Base-by-base conservation (phyloP, 2,113 vertebrate genomes). In the Shinisaurus crocodilurus region DNA sequence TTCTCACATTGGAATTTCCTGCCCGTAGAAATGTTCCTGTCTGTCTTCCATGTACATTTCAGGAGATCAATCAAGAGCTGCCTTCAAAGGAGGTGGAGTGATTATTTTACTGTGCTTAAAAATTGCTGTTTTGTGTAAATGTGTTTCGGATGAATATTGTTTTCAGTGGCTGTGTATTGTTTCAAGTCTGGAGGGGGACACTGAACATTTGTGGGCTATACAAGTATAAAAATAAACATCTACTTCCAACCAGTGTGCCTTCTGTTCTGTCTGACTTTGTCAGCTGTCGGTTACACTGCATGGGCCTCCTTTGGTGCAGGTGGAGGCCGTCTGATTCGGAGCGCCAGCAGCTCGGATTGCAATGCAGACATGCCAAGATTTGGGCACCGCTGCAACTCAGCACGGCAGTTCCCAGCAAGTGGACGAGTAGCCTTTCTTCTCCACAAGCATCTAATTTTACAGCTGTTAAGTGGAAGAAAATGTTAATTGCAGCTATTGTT, bases 401-500 rank as follows among this genome's bases (percentile, higher is more conserved):
- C 18, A 1, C 1, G n/a, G 32, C 0, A 1, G 76, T 5, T 81
- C 18, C 87, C n/a, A 15, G 87, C 40, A 80, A 54, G 81, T 23
- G 34, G 80, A n/a, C 43, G 5, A 25, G 80, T 27, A 1, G 15
- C 6, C 74, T 32, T 70, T 57, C 83, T 85, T 85, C 83, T 86
- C 83, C 3, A 23, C 82, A 25, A 40, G 63, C 40, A 45, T 40
- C 83, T 86, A 43, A 80, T 90, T 90, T 40, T 85, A 34, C 82
- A 90, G 60, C 82, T 79, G 82, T 67, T 54, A 15, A 57, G n/a
- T 23, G 45, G 83, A 57, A 88, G 60, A 34, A 43, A 80, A 32
- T 16, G n/a, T 27, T 90, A 80, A 90, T 90, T 86, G 75, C 75
- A 25, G 63, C 75, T 63, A 45, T 70, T 80, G 89, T 57, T 79